Percentiles rank a stretch among this genome's conserved stretches.
These are phyloP conservation scores for Zaprionus ornatus DNA, from an alignment of 1,140 invertebrate species.

Conservation along the genomic window DNA sequence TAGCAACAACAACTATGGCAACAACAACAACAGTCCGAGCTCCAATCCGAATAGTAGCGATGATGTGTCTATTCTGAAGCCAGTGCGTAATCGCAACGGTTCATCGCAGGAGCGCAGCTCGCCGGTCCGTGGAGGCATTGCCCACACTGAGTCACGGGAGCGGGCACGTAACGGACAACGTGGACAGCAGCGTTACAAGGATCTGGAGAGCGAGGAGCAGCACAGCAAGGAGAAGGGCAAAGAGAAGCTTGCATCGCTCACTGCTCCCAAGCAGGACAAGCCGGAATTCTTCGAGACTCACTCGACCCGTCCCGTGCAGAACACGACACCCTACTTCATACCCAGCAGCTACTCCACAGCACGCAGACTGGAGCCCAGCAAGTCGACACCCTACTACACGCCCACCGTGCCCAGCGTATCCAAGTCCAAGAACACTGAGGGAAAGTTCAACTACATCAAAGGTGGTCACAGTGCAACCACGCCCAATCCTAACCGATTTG, in stretches of 20 bases:
- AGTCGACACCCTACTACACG: conserved; percentile 81
- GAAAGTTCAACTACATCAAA: conserved; percentile 71
- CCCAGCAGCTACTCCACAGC: conserved; percentile 63
- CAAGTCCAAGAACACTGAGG: conserved; percentile 71
- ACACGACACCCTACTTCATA: conserved; percentile 59
- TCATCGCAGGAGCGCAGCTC: conserved; percentile 52
- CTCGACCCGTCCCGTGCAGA: conserved; percentile 51
- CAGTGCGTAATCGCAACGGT: conserved; percentile 36
- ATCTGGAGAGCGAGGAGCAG: conserved; percentile 60
- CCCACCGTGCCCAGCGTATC: conserved; percentile 82
- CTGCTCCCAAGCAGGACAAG: conserved; percentile 40
- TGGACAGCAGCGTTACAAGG: conserved; percentile 72
- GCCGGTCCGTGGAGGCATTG: background rate
- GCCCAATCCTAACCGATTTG: conserved; percentile 64
- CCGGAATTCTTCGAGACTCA: conserved; percentile 64
- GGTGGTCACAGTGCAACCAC: conserved; percentile 55
- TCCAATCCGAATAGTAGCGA: conserved; percentile 41
- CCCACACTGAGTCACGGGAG: conserved; percentile 53
- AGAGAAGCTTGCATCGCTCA: conserved; percentile 15
- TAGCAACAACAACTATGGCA: conserved; percentile 19
- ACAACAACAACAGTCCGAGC: conserved; percentile 10
- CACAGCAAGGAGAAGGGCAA: conserved; percentile 55
- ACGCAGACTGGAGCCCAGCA: conserved; percentile 68
- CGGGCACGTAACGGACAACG: conserved; percentile 63
- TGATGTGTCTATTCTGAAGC: conserved; percentile 49